Evolutionary conservation across 2,888 invertebrate species (phyloP), one percentile per base, ranked within the genome.

Genomic region (Linnaemya tessellans): DNA sequence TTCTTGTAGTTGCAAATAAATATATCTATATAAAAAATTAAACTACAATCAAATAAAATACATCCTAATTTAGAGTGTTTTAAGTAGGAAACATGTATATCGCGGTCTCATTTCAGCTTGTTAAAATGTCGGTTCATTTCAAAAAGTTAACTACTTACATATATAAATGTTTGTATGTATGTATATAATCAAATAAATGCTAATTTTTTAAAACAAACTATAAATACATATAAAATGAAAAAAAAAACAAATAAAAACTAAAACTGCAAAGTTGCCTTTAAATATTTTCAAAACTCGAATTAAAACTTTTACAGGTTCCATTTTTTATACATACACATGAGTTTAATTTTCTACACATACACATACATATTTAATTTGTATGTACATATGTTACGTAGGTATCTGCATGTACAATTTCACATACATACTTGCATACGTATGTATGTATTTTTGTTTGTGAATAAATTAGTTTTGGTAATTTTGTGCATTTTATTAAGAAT

Each of bases 401-500:
- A 30, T 20, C 7, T 75, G 41, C 38, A 65, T 62, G 18, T 46
- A 65, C n/a, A 15, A 58, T 38, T 41, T 22, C 68, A 58, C 25
- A n/a, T 56, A n/a, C 10, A 9, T 56, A 22, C 15, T 13, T 43
- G 13, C 41, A 25, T 70, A 71, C 70, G 25, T 38, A 67, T 13
- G 15, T 75, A 67, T 67, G 38, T 71, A 64, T 73, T 56, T 22
- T 46, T 75, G 41, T 75, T 68, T 70, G 43, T 65, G 54, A 64
- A 77, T 65, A 41, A 64, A 70, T 82, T 64, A 22, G 54, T 70
- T 43, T 58, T 81, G 13, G 58, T 71, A 73, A 86, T 80, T 86
- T 86, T 86, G 86, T 83, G 86, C 86, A 86, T 86, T 86, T 86
- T 84, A 84, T 84, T 46, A 49, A 67, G 51, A 80, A 51, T 67